phyloP scores from a whole-genome alignment of 2,888 invertebrate species.

The Andrena haemorrhoa region DNA sequence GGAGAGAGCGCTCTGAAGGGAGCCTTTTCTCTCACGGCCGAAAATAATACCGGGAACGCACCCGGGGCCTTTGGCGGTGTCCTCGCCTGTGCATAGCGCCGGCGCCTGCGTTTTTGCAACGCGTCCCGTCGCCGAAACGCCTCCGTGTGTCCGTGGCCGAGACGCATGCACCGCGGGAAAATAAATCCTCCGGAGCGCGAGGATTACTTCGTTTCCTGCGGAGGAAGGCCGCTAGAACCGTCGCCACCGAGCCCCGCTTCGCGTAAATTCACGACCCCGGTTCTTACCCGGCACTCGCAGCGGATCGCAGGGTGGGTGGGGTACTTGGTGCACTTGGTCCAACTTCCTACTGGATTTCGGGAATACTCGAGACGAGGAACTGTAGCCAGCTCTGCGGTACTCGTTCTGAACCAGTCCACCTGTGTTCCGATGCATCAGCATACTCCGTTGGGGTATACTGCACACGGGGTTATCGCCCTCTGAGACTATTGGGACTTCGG shows the following conservation, averaged over 20 bases:
- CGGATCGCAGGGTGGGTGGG: not conserved
- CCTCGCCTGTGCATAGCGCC: constrained; percentile 78
- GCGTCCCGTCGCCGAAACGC: constrained; percentile 65
- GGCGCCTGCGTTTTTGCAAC: constrained; percentile 82
- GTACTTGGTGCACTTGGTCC: not conserved
- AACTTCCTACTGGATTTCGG: not conserved
- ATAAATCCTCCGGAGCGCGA: constrained; percentile 55
- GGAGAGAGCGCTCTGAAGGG: constrained; percentile 23
- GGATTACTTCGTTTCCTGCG: constrained; percentile 54
- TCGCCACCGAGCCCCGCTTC: constrained; percentile 9
- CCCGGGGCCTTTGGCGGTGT: constrained; percentile 79
- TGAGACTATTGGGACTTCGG: not conserved
- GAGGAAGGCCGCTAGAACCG: constrained; percentile 15
- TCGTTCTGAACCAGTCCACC: too few relatives aligned
- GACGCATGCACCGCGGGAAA: constrained; percentile 48
- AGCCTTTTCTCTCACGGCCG: constrained; percentile 67
- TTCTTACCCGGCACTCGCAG: not conserved
- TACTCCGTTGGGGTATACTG: too few relatives aligned
- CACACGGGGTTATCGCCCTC: not conserved
- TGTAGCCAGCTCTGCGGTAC: too few relatives aligned
- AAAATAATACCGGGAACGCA: constrained; percentile 76
- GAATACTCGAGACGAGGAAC: not conserved
- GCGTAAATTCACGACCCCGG: constrained; percentile 26
- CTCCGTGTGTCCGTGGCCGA: constrained; percentile 31
- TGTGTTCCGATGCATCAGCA: too few relatives aligned